Evolutionary conservation across 2,797 vertebrate species (phyloP), one percentile per base, ranked within the genome.

Genomic region (Coracias cyanogaster): DNA sequence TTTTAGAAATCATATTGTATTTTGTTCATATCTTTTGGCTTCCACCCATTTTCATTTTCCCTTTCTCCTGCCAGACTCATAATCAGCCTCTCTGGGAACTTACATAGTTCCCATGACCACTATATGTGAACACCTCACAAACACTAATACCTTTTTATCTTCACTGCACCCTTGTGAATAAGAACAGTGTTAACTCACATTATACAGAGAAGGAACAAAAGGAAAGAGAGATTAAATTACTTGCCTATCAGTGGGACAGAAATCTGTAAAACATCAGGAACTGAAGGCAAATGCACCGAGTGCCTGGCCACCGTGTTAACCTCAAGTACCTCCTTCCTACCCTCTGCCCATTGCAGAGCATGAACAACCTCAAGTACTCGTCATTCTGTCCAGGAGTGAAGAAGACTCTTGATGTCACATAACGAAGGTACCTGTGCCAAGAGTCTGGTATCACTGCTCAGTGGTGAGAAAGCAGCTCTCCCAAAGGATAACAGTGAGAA

Each of bases 1-100:
- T 93, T 95, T 89, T 85, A 91, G 71, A 26, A 85, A 89, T 92
- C 67, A 64, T n/a, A 85, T 21, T 79, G 72, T 60, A 82, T 71
- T 95, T 93, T 54, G 37, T 49, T 94, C 73, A 64, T 43, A 89
- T 55, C 33, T 76, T 93, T 80, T 60, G 74, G 37, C 52, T 92
- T 95, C 66, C 39, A 57, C 25, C 6, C 14, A 80, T 87, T 87
- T 60, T 73, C 26, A 48, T 89, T 93, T 96, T 72, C 65, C 10
- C 0, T 46, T 95, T 91, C 41, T 92, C 49, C 26, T 58, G 61
- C 20, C 54, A 87, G 61, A 74, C 48, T 35, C 26, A 77, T 89
- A 93, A 93, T 87, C 89, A 92, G 72, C 60, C 72, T 93, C 64
- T 66, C 58, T 76, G 69, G 58, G 52, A 89, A 91, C 26, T 69